phyloP scores from a whole-genome alignment of 2,888 invertebrate species.

The Sceliomorpha sp. region DNA sequence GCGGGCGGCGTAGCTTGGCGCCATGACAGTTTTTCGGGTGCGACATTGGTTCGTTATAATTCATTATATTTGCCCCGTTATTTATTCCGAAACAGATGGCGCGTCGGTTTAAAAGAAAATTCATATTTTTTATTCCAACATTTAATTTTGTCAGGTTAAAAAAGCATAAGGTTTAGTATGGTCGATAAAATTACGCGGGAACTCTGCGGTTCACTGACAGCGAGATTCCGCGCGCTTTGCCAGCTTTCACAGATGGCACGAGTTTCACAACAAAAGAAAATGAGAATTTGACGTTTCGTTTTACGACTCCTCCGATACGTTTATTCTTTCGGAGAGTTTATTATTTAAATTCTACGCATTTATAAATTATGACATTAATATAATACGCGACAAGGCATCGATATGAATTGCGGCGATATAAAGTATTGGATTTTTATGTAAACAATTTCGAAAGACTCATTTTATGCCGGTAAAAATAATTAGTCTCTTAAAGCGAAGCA shows the following conservation, averaged over 20 bases:
- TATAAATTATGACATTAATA: no score
- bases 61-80: slow-evolving; percentile 5
- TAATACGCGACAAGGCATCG: no score
- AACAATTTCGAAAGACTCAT: no score
- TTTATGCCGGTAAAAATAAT: no score
- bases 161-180: slow-evolving; percentile 22
- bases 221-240: slow-evolving; percentile 45
- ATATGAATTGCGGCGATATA: no score
- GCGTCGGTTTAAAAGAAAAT: no score
- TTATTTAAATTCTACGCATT: no score
- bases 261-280: slow-evolving; percentile 64
- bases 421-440: no score
- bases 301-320: slow-evolving; percentile 53
- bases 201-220: slow-evolving; percentile 66
- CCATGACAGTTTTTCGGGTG: slow-evolving; percentile 71
- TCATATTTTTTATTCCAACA: neutral
- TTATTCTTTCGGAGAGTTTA: no score
- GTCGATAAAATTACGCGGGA: slow-evolving; percentile 63
- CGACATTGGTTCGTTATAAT: slow-evolving; percentile 58
- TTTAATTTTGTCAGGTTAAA: neutral
- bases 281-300: slow-evolving; percentile 58
- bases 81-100: no score
- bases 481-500: no score
- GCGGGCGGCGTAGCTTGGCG: slow-evolving; percentile 60
- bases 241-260: slow-evolving; percentile 74